Conservation (phyloP, 2,888 invertebrate species). For the Coelopa pilipes region DNA sequence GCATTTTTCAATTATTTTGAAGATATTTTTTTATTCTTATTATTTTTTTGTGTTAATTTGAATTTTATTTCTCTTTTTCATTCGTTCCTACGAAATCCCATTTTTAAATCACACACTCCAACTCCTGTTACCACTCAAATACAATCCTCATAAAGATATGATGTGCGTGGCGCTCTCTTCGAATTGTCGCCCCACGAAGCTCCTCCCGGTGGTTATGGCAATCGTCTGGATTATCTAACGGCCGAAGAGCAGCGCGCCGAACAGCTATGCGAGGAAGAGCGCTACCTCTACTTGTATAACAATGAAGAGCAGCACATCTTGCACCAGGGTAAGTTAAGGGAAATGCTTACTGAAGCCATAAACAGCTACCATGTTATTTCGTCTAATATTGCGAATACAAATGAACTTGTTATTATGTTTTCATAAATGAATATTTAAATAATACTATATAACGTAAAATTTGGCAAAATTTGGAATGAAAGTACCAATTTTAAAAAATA, state of each 20-base stretch:
- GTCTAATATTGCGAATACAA: constrained; percentile 25
- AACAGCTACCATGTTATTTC: constrained; percentile 19
- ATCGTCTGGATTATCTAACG: constrained; percentile 72
- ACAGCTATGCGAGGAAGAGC: constrained; percentile 92
- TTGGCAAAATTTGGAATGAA: background rate
- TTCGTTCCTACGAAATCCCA: constrained; percentile 39
- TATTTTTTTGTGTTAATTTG: constrained; percentile 42
- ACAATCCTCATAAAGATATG: constrained; percentile 76
- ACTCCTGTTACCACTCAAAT: constrained; percentile 6
- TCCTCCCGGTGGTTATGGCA: constrained; percentile 78
- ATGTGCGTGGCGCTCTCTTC: constrained; percentile 90
- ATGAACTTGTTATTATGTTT: background rate
- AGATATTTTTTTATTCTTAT: constrained; percentile 16
- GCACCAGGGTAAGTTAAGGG: constrained; percentile 80
- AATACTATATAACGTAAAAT: background rate
- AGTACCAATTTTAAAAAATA: background rate
- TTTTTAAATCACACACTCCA: constrained; percentile 12
- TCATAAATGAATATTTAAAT: background rate
- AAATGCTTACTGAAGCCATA: constrained; percentile 39
- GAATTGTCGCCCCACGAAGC: constrained; percentile 85
- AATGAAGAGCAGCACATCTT: constrained; percentile 89
- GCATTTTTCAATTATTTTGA: constrained; percentile 24
- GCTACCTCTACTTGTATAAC: constrained; percentile 85
- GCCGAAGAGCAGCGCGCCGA: constrained; percentile 85
- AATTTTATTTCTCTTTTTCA: constrained; percentile 47